Evolutionary conservation across 2,797 vertebrate species (phyloP).

Genomic region (Sternotherus odoratus): DNA sequence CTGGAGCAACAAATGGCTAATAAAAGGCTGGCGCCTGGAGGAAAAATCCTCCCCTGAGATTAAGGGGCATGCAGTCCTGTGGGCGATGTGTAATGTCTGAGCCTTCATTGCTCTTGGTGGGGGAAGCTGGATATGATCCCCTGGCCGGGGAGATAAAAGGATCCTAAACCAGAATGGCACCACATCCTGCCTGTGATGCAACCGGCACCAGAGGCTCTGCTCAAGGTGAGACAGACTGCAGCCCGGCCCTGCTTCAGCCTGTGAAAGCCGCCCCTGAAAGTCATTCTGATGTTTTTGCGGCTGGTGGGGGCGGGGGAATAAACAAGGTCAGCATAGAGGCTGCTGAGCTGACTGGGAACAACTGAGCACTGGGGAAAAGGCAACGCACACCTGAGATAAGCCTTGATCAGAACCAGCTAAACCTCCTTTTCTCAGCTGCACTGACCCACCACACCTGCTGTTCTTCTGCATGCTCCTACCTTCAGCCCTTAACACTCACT

Average conservation of each 20-base stretch:
- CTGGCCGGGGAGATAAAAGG: slow-evolving; percentile 53
- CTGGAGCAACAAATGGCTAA: slow-evolving; percentile 51
- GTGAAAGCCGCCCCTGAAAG: background rate
- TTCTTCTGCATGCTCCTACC: background rate
- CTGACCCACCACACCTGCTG: background rate
- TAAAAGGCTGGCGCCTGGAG: slow-evolving; percentile 48
- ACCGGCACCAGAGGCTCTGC: background rate
- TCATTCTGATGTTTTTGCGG: background rate
- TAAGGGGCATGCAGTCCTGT: slow-evolving; percentile 58
- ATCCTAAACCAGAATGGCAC: slow-evolving; percentile 37
- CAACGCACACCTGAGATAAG: accelerated
- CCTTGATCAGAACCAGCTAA: accelerated
- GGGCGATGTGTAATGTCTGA: slow-evolving; percentile 32
- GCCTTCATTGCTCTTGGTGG: slow-evolving; percentile 52
- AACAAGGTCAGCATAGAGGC: background rate
- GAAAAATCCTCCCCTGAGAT: slow-evolving; percentile 56
- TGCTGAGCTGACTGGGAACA: too few relatives aligned
- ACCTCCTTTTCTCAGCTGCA: background rate
- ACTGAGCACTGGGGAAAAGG: background rate
- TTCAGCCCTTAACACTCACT: background rate
- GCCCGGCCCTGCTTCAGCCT: background rate
- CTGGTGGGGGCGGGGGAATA: background rate
- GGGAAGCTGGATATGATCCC: background rate
- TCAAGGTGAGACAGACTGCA: background rate
- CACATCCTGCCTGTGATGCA: slow-evolving; percentile 17